phyloP scores from a whole-genome alignment of 2,888 invertebrate species.

The Hesperia comma region DNA sequence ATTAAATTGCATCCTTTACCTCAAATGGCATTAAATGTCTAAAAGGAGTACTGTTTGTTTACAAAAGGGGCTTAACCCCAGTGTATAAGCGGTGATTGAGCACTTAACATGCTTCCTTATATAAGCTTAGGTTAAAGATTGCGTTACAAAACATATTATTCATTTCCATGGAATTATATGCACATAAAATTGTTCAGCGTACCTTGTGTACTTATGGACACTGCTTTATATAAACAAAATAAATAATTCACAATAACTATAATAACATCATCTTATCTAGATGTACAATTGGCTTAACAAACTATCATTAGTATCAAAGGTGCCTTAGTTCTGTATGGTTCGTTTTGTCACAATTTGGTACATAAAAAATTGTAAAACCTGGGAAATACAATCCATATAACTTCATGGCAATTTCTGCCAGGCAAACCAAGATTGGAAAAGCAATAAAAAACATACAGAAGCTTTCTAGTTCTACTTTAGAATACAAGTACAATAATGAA shows the following conservation, averaged over 20 bases:
- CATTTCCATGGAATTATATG: too few species aligned
- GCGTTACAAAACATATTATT: neutral
- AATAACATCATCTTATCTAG: neutral
- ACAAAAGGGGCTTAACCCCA: slow-evolving; percentile 12
- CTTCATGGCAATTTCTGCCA: too few species aligned
- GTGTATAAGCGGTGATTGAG: slow-evolving; percentile 9
- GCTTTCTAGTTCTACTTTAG: too few species aligned
- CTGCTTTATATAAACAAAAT: too few species aligned
- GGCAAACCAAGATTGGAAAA: too few species aligned
- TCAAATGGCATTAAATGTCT: neutral
- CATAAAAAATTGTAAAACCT: too few species aligned
- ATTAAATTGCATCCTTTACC: neutral
- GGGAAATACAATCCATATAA: too few species aligned
- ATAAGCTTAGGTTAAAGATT: neutral
- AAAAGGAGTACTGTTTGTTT: slow-evolving; percentile 1
- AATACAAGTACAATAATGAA: too few species aligned
- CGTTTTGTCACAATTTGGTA: too few species aligned
- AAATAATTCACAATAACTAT: neutral
- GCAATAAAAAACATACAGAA: too few species aligned
- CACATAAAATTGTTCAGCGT: too few species aligned
- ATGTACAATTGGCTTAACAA: neutral
- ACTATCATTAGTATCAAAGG: neutral
- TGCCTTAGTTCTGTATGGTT: too few species aligned
- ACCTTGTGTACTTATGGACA: neutral
- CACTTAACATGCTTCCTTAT: slow-evolving; percentile 21